phyloP scores from a whole-genome alignment of 1,140 invertebrate species.

The Protaetia brevitarsis region DNA sequence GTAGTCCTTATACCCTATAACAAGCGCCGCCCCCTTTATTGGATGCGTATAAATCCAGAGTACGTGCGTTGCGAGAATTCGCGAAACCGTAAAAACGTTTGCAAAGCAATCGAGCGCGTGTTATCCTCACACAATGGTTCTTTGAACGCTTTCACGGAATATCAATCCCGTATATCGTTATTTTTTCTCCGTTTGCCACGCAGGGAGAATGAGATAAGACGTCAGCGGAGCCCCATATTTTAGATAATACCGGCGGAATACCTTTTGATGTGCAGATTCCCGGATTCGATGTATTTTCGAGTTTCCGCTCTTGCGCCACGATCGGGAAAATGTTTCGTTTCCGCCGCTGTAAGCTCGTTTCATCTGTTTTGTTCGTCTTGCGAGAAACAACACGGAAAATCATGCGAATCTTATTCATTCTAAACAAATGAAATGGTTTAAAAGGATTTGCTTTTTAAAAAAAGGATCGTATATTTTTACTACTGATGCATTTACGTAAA shows the following conservation, averaged over 20 bases:
- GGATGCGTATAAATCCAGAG: not conserved
- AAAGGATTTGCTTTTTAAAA: too few species aligned
- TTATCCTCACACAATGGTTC: not conserved
- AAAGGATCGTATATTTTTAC: too few species aligned
- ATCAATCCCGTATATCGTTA: not conserved
- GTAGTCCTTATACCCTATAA: too few species aligned
- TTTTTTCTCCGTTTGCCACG: not conserved
- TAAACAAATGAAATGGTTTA: too few species aligned
- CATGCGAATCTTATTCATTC: too few species aligned
- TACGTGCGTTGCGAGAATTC: not conserved
- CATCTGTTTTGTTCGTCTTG: too few species aligned
- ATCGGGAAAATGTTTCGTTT: too few species aligned
- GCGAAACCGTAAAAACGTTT: not conserved
- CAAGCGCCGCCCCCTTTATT: too few species aligned
- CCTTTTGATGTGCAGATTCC: not conserved
- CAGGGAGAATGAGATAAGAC: not conserved
- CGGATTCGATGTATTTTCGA: not conserved
- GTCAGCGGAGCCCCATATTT: not conserved
- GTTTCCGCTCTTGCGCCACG: too few species aligned
- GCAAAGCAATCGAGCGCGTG: not conserved
- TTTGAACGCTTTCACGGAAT: not conserved
- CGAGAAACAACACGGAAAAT: too few species aligned
- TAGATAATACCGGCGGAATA: not conserved
- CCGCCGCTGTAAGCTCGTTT: too few species aligned
- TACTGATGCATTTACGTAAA: too few species aligned